These are phyloP conservation scores for Lepus townsendii DNA, from an alignment of 2,797 vertebrate species.

Conservation along the genomic window DNA sequence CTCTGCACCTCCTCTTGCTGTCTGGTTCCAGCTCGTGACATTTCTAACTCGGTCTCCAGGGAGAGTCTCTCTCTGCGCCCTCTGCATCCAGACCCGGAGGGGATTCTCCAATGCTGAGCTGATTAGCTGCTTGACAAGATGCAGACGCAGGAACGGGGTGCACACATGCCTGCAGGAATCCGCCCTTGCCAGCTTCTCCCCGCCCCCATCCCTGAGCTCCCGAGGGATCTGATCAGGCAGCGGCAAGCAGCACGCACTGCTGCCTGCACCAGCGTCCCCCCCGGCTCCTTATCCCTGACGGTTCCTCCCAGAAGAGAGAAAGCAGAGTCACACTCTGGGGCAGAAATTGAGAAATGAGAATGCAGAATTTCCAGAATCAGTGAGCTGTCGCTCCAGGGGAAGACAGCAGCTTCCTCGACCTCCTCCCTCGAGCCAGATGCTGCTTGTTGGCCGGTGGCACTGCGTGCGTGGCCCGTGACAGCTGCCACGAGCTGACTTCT, in stretches of 20 bases:
- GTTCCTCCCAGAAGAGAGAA: not conserved
- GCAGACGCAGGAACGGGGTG: not conserved
- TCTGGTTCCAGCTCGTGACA: not conserved
- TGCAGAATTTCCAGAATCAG: not conserved
- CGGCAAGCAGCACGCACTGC: not conserved
- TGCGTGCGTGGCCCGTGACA: not conserved
- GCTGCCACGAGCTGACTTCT: not conserved
- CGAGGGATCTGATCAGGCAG: not conserved
- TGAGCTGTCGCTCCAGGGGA: not conserved
- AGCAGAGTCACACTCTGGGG: not conserved
- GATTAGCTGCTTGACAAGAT: not conserved
- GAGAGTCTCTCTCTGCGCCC: not conserved
- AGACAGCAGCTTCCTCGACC: not conserved
- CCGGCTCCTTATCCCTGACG: not conserved
- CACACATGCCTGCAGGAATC: not conserved
- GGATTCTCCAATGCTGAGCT: not conserved
- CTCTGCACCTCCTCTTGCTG: not conserved
- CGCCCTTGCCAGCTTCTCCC: not conserved
- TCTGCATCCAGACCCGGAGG: not conserved
- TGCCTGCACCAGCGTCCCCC: not conserved
- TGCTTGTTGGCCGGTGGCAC: not conserved
- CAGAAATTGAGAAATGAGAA: conserved; percentile 23
- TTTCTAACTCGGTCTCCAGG: not conserved
- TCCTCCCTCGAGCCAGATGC: not conserved
- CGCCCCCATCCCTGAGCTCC: not conserved